Evolutionary conservation across 2,888 invertebrate genomes (phyloP).

Genomic region (Brachylomia viminalis): DNA sequence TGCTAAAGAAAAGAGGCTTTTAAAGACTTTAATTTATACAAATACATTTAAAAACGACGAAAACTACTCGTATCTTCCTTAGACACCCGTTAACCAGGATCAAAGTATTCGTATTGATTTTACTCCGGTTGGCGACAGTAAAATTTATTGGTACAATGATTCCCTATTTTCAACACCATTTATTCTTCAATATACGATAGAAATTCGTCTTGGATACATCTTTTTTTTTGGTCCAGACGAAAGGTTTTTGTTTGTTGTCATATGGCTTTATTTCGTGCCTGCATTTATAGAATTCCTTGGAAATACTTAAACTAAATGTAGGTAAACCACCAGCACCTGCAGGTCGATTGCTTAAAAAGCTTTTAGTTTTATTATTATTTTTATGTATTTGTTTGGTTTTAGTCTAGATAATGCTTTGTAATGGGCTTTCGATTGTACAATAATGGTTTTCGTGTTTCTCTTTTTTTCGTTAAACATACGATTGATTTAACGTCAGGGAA

Average conservation of each 20-base stretch:
- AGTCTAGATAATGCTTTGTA: conserved; percentile 22
- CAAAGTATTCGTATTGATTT: conserved; percentile 62
- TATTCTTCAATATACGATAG: conserved; percentile 45
- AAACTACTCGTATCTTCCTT: conserved; percentile 27
- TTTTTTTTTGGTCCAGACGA: conserved; percentile 24
- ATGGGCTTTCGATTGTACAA: conserved; percentile 21
- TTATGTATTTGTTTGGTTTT: conserved; percentile 32
- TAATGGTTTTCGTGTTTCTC: conserved; percentile 8
- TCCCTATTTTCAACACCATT: conserved; percentile 63
- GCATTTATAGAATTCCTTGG: background rate
- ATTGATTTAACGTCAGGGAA: background rate
- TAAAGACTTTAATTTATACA: conserved; percentile 2
- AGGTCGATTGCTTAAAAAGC: conserved; percentile 23
- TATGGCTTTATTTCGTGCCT: conserved; percentile 2
- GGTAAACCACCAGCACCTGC: conserved; percentile 1
- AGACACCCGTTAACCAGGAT: conserved; percentile 14
- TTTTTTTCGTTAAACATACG: conserved; percentile 3
- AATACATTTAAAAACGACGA: conserved; percentile 20
- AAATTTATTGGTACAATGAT: conserved; percentile 70
- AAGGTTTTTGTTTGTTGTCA: background rate
- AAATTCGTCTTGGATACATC: conserved; percentile 18
- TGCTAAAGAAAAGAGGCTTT: too few relatives aligned
- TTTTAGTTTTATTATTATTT: conserved; percentile 32
- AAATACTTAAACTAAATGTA: conserved; percentile 23
- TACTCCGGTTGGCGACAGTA: conserved; percentile 59